Base-by-base conservation (phyloP, 2,797 vertebrate species). In the Lepus oiostolus region DNA sequence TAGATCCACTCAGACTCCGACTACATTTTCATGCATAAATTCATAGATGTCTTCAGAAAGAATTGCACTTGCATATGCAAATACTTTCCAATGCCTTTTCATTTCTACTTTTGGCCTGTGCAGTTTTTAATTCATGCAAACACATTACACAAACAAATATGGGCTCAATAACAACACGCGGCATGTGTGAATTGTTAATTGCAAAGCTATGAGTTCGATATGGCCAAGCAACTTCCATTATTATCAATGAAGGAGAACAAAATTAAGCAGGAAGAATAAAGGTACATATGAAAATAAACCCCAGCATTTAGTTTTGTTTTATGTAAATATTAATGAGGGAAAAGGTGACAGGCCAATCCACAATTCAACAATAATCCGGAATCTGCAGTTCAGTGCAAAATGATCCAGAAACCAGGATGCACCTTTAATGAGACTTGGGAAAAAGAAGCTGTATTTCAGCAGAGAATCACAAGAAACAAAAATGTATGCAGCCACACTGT, bases 1-100 rank as follows among this genome's bases (percentile, higher is more conserved):
- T 95, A 96, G 94, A 98, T 93, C 88, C 96, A 97, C 95, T 98
- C 93, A 72, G 96, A 96, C 94, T 91, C 77, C 85, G 96, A 98
- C 97, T 97, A 93, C 93, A 98, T 98, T 98, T 97, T 97, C 97
- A 97, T 97, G 82, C 91, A 96, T 97, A 97, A 97, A 98, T 98
- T 97, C 91, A 93, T 97, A 95, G 95, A 97, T 35, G 91, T 97
- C 89, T 98, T 97, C 97, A 97, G 96, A 97, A 98, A 96, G 96
- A 97, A 97, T 38, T 5, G 50, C 89, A 97, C 67, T 86, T 8
- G 30, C 94, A 98, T 75, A 90, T 68, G 32, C 72, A 94, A 97
- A 97, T 96, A 93, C 71, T 71, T 80, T 91, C 95, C 93, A 54
- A 28, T 92, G 88, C 94, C 94, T 92, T 98, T 97, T 95, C 90